These are phyloP conservation scores for Xenopus tropicalis DNA, from an alignment of 2,113 vertebrate genomes.

Conservation along the genomic window DNA sequence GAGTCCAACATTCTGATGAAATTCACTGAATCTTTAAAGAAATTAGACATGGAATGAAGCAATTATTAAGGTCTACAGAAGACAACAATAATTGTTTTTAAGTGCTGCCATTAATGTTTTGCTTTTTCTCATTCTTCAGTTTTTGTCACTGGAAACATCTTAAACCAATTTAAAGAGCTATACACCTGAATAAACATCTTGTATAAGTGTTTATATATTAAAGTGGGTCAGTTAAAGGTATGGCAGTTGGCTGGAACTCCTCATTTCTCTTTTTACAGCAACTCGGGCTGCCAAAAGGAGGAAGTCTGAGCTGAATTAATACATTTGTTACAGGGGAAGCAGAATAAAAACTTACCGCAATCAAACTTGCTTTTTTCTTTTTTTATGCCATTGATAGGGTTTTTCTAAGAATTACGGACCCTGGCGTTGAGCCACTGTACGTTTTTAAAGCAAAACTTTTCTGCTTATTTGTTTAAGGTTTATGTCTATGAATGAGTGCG, in stretches of 20 bases:
- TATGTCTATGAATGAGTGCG: slow-evolving; percentile 54
- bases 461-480: slow-evolving; percentile 69
- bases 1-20: no score
- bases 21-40: no score
- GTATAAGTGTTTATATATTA: slow-evolving; percentile 84
- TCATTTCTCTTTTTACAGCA: slow-evolving; percentile 79
- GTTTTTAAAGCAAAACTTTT: slow-evolving; percentile 69
- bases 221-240: slow-evolving; percentile 85
- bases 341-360: slow-evolving; percentile 80
- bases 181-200: slow-evolving; percentile 85
- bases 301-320: slow-evolving; percentile 85
- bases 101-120: no score
- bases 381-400: slow-evolving; percentile 72
- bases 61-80: slow-evolving; percentile 45
- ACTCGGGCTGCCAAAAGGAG: slow-evolving; percentile 74
- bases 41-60: no score
- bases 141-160: slow-evolving; percentile 78
- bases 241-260: slow-evolving; percentile 79
- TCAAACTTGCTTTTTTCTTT: slow-evolving; percentile 79
- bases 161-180: slow-evolving; percentile 80
- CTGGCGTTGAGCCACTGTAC: slow-evolving; percentile 66
- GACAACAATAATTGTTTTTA: slow-evolving; percentile 49
- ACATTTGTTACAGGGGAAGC: slow-evolving; percentile 81
- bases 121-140: neutral
- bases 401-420: slow-evolving; percentile 76